A percentile compares a stretch with the other conserved stretches of the same genome.
Evolutionary conservation across 64 coral and sea anemone species (phyloP).

Genomic region (Actinia tenebrosa): DNA sequence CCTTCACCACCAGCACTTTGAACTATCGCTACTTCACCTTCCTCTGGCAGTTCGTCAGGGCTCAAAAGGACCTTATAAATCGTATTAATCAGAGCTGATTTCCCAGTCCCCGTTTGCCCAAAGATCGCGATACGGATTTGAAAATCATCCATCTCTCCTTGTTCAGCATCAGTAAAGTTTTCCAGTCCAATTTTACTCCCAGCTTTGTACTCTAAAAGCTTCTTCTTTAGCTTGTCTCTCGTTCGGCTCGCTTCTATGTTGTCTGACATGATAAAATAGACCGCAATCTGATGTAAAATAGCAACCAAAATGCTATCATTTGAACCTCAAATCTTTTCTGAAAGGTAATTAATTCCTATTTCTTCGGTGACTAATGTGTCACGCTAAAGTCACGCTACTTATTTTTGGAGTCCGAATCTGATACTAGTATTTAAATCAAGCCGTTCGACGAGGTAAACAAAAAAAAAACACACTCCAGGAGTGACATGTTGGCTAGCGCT

Average conservation of each 20-base stretch:
- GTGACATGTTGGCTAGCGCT: too few relatives aligned
- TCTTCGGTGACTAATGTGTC: not conserved
- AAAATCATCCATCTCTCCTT: slow-evolving; percentile 59
- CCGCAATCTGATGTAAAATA: not conserved
- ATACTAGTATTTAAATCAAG: too few relatives aligned
- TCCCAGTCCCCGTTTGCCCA: slow-evolving; percentile 68
- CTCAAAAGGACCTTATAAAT: slow-evolving; percentile 47
- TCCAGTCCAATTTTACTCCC: slow-evolving; percentile 47
- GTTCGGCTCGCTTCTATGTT: not conserved
- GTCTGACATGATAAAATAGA: not conserved
- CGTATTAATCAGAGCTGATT: slow-evolving; percentile 77
- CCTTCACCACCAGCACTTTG: slow-evolving; percentile 60
- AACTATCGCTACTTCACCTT: slow-evolving; percentile 34
- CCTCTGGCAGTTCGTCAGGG: not conserved
- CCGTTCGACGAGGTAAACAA: not conserved
- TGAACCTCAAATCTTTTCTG: not conserved
- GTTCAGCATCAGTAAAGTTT: slow-evolving; percentile 36
- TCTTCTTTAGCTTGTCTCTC: not conserved
- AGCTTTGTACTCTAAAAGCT: slow-evolving; percentile 42
- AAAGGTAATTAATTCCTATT: not conserved
- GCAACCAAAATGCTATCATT: slow-evolving; percentile 46
- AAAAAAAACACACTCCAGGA: too few relatives aligned
- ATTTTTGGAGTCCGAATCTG: too few relatives aligned
- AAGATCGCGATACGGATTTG: slow-evolving; percentile 49
- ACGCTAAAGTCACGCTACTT: not conserved